Conservation (phyloP, 2,113 vertebrate species). For the Spizaetus ornatus region DNA sequence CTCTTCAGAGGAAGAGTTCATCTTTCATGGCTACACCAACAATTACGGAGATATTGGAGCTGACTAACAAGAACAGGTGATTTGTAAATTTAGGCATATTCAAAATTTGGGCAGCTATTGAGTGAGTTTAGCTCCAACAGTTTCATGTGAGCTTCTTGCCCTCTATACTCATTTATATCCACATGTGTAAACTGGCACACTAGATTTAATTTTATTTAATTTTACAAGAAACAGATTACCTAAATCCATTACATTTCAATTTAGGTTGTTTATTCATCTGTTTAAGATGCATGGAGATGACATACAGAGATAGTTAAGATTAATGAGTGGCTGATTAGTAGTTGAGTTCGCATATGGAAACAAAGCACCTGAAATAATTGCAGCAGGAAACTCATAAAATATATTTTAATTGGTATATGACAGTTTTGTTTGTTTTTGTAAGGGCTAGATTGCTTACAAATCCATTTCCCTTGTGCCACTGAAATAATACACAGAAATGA, state of each 20-base stretch:
- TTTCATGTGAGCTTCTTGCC: neutral
- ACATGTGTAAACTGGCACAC: neutral
- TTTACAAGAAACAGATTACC: constrained; percentile 4
- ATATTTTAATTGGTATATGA: constrained; percentile 14
- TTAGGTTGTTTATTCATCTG: constrained; percentile 50
- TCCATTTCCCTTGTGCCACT: neutral
- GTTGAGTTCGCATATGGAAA: neutral
- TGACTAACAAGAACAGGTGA: neutral
- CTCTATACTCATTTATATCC: neutral
- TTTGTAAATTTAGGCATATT: neutral
- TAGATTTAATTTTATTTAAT: constrained; percentile 2
- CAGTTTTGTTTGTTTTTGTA: neutral
- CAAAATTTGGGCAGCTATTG: neutral
- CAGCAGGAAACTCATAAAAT: neutral
- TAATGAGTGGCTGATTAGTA: constrained; percentile 45
- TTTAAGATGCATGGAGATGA: constrained; percentile 34
- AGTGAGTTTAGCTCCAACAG: neutral
- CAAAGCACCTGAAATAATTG: constrained; percentile 50
- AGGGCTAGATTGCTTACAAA: neutral
- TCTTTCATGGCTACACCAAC: neutral
- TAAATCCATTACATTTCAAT: constrained; percentile 29
- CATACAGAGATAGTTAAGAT: constrained; percentile 47
- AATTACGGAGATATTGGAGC: neutral
- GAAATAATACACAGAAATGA: neutral
- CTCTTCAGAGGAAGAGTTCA: neutral